Evolutionary conservation across 1,140 invertebrate species (phyloP).

Genomic region (Papilio helenus): DNA sequence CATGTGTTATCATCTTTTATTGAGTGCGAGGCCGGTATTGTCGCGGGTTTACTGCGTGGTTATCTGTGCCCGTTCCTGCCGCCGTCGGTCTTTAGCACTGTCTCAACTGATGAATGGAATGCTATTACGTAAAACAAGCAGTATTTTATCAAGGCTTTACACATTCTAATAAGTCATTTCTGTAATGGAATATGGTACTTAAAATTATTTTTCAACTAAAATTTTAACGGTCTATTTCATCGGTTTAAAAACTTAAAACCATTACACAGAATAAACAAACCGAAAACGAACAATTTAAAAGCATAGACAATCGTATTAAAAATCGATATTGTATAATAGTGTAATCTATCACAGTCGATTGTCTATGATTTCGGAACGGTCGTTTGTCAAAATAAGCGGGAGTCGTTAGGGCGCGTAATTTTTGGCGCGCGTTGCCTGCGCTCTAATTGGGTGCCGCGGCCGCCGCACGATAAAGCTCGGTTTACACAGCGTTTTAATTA

Average conservation of each 20-base stretch:
- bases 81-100: slow-evolving; percentile 76
- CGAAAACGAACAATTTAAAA: slow-evolving; percentile 6
- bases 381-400: slow-evolving; percentile 77
- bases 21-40: slow-evolving; percentile 81
- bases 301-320: slow-evolving; percentile 36
- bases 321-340: slow-evolving; percentile 43
- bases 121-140: slow-evolving; percentile 58
- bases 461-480: slow-evolving; percentile 75
- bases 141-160: slow-evolving; percentile 15
- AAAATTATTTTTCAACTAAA: background rate
- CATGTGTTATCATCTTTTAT: slow-evolving; percentile 83
- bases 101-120: slow-evolving; percentile 77
- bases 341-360: slow-evolving; percentile 60
- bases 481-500: slow-evolving; percentile 81
- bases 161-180: slow-evolving; percentile 11
- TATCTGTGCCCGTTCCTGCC: slow-evolving; percentile 61
- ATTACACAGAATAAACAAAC: background rate
- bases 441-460: slow-evolving; percentile 75
- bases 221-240: too few species aligned
- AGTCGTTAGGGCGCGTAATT: slow-evolving; percentile 77
- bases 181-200: slow-evolving; percentile 8
- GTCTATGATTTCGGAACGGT: slow-evolving; percentile 62
- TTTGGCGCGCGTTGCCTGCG: slow-evolving; percentile 68
- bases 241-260: background rate
- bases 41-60: slow-evolving; percentile 79